phyloP scores from a whole-genome alignment of 1,140 invertebrate species.

The Bombus waltoni region DNA sequence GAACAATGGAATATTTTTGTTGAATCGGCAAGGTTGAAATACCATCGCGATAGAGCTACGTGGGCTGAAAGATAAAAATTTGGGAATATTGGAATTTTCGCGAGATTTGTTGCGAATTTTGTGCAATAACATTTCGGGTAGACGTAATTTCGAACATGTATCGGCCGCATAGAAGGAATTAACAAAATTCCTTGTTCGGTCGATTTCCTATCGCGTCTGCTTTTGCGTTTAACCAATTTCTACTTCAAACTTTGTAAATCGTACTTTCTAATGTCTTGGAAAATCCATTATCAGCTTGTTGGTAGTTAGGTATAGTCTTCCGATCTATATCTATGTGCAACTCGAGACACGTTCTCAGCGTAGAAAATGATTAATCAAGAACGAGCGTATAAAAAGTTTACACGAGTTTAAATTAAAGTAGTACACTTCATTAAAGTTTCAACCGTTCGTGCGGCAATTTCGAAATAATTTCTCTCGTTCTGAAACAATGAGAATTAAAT shows the following conservation, averaged over 20 bases:
- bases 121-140: no score
- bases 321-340: neutral
- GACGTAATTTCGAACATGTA: neutral
- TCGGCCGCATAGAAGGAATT: neutral
- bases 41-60: neutral
- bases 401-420: neutral
- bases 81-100: neutral
- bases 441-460: neutral
- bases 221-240: neutral
- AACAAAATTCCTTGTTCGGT: neutral
- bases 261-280: neutral
- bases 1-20: neutral
- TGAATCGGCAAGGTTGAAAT: neutral
- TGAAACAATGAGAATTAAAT: neutral
- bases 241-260: neutral
- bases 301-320: neutral
- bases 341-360: neutral
- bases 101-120: neutral
- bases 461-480: neutral
- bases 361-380: neutral
- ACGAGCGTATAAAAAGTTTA: neutral
- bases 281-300: neutral
- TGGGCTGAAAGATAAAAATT: neutral
- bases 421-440: neutral
- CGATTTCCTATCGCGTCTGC: neutral